Conservation (phyloP, 2,113 vertebrate genomes). For the Macquaria ambigua region DNA sequence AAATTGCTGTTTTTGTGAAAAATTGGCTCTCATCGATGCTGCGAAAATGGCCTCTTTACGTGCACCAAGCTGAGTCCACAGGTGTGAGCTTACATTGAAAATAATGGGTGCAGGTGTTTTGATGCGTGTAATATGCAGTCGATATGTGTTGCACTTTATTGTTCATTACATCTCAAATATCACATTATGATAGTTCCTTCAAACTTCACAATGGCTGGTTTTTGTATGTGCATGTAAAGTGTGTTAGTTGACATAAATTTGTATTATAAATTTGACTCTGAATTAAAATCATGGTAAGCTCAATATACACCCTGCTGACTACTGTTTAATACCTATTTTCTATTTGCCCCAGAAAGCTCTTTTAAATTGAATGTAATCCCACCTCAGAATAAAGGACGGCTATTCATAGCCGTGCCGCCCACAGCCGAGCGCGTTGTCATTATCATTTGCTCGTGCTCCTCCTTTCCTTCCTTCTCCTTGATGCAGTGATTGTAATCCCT, state of each 20-base stretch:
- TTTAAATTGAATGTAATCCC: slow-evolving; percentile 32
- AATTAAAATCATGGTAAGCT: slow-evolving; percentile 1
- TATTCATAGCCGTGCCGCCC: slow-evolving; percentile 30
- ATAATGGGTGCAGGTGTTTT: background rate
- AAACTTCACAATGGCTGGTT: background rate
- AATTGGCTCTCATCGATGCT: background rate
- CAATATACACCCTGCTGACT: background rate
- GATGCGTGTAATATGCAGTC: background rate
- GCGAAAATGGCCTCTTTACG: background rate
- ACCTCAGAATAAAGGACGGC: slow-evolving; percentile 30
- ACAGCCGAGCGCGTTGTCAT: slow-evolving; percentile 28
- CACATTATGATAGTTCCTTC: background rate
- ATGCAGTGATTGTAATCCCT: slow-evolving; percentile 33
- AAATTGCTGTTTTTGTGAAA: background rate
- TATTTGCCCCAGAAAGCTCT: slow-evolving; percentile 12
- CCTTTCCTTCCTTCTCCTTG: slow-evolving; percentile 30
- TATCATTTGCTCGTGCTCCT: slow-evolving; percentile 2
- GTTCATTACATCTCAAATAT: background rate
- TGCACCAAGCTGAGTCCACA: background rate
- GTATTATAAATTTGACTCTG: background rate
- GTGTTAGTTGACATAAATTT: background rate
- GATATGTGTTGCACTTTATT: background rate
- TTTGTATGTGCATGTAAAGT: background rate
- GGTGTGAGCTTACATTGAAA: background rate
- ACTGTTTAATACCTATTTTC: slow-evolving; percentile 21